Base-by-base conservation (phyloP, 1,140 invertebrate species). In the Cotesia glomerata region DNA sequence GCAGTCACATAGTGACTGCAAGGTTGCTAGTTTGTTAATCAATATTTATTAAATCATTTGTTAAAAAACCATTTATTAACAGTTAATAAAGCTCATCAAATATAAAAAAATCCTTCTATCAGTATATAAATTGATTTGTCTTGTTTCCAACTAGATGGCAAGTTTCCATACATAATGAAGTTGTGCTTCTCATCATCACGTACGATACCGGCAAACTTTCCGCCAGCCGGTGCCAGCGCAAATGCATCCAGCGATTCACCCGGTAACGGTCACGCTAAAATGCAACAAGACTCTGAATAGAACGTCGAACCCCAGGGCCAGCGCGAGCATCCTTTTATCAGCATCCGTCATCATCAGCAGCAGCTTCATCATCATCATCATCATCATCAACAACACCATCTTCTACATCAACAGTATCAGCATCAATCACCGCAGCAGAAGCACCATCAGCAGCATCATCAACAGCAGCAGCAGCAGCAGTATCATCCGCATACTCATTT, bases 121-220 rank as follows among this genome's bases (percentile, higher is more conserved):
- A 18, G 14, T 68, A 52, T 69, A 54, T 18, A 65, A 13, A 16
- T 67, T 67, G 26, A 11, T 67, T 26, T 58, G 13, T 36, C 4
- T 52, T 72, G 63, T 71, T 69, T 9, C 70, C 16, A 75, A 75
- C 45, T 78, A 97, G 96, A 93, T 85, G 95, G 95, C 71, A 98
- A 98, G 88, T 97, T 96, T 87, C 97, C 97, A 72, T 99, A 97
- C 89, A 95, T 97, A 78, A 95, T 98, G 93, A 98, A 98, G 89
- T 89, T 98, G 71, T 97, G 95, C 85, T 97, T 97, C 89, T 97
- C 95, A 18, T 95, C 94, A 72, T 93, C 94, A 65, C 92, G 94
- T 81, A 93, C 92, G 82, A 94, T 95, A 77, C 90, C 87, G n/a
- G 81, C 84, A 61, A 87, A 80, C 75, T 86, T 87, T 82, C 85